A percentile compares a stretch with the other conserved stretches of the same genome.
These are phyloP conservation scores for Physocephala rufipes DNA, from an alignment of 2,888 invertebrate species.

Conservation along the genomic window DNA sequence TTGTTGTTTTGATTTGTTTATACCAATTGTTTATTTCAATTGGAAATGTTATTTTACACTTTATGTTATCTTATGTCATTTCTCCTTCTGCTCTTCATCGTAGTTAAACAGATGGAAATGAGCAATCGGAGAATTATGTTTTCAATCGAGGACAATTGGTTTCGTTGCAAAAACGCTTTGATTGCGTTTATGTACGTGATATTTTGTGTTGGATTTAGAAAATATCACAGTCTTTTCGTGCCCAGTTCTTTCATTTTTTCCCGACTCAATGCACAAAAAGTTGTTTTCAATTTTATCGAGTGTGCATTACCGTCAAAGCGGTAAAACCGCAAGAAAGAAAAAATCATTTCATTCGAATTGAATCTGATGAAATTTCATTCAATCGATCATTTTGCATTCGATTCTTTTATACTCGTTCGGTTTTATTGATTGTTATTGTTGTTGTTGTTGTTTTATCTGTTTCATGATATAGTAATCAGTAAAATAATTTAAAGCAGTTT, in stretches of 20 bases:
- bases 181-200: neutral
- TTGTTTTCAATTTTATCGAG: slow-evolving; percentile 64
- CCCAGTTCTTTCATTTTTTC: slow-evolving; percentile 46
- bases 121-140: too few relatives aligned
- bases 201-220: slow-evolving; percentile 6
- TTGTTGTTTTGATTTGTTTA: too few relatives aligned
- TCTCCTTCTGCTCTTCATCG: too few relatives aligned
- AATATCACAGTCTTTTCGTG: slow-evolving; percentile 23
- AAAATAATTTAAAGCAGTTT: slow-evolving; percentile 6
- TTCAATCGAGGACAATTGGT: neutral
- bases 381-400: neutral
- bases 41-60: too few relatives aligned
- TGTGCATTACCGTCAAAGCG: slow-evolving; percentile 52
- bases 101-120: too few relatives aligned
- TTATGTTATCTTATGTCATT: too few relatives aligned
- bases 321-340: neutral
- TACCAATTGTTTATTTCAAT: too few relatives aligned
- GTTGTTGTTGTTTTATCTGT: slow-evolving; percentile 33
- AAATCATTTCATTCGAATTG: too few relatives aligned
- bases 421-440: slow-evolving; percentile 1
- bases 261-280: slow-evolving; percentile 64
- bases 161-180: slow-evolving; percentile 1
- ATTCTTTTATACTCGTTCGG: slow-evolving; percentile 14
- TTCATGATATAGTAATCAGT: slow-evolving; percentile 43
- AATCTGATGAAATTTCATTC: neutral